Percentiles rank a stretch among this genome's conserved stretches.
Conservation (phyloP, 2,113 vertebrate species). For the Ophiodon elongatus region DNA sequence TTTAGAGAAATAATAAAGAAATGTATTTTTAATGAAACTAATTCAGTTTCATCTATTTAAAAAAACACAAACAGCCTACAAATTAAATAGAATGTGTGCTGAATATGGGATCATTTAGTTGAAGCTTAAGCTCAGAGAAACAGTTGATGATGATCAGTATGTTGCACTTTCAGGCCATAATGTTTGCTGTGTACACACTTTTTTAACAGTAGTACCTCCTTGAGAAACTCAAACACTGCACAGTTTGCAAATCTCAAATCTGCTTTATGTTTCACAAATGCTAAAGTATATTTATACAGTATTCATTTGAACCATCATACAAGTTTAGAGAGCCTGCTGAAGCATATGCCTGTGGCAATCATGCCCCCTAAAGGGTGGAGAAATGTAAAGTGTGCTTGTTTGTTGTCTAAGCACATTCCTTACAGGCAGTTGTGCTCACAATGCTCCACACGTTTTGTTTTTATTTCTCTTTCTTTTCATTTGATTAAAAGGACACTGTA, state of each 20-base stretch:
- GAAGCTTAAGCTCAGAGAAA: background rate
- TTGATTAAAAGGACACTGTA: background rate
- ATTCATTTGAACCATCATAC: background rate
- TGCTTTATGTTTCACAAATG: slow-evolving; percentile 18
- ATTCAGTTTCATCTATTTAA: background rate
- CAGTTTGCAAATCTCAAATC: background rate
- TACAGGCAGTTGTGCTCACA: background rate
- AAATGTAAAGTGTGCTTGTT: background rate
- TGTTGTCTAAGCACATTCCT: background rate
- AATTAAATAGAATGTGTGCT: background rate
- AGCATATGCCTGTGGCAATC: background rate
- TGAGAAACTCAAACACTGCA: slow-evolving; percentile 7
- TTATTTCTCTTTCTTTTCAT: background rate
- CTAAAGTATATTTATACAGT: background rate
- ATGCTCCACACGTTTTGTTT: background rate
- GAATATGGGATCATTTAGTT: background rate
- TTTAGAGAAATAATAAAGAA: background rate
- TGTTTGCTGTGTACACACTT: slow-evolving; percentile 1
- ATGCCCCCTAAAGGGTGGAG: background rate
- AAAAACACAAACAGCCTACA: too few species aligned
- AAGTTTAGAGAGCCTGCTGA: slow-evolving; percentile 1
- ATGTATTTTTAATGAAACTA: background rate
- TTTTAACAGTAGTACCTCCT: background rate
- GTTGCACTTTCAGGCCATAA: background rate
- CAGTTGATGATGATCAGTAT: background rate